Percentiles rank a stretch among this genome's conserved stretches.
These are phyloP conservation scores for Harpagifer antarcticus DNA, from an alignment of 2,797 vertebrate genomes.

Conservation along the genomic window DNA sequence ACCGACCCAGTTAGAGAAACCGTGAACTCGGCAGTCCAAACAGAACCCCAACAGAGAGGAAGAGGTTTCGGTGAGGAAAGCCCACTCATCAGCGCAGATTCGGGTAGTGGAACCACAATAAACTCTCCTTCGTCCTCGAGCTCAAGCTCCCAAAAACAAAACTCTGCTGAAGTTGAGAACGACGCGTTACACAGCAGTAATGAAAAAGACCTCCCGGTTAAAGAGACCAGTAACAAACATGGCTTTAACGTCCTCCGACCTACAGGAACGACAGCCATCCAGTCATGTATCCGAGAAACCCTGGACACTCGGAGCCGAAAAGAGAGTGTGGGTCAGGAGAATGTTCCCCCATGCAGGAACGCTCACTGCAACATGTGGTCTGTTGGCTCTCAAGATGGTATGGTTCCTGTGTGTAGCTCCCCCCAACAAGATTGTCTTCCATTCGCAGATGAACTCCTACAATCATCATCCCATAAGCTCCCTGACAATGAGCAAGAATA, in stretches of 20 bases:
- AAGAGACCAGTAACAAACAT: background rate
- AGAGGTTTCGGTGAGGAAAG: too few relatives aligned
- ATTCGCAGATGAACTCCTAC: background rate
- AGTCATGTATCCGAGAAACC: background rate
- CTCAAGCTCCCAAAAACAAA: conserved; percentile 34
- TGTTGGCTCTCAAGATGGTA: conserved; percentile 43
- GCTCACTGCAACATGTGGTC: conserved; percentile 51
- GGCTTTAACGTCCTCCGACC: background rate
- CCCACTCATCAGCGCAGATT: too few relatives aligned
- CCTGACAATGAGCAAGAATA: conserved; percentile 4
- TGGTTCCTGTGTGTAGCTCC: conserved; percentile 57
- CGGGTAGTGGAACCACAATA: background rate
- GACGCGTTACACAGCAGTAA: background rate
- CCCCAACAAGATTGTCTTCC: conserved; percentile 32
- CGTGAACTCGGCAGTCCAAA: too few relatives aligned
- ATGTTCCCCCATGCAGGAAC: background rate
- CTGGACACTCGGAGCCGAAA: background rate
- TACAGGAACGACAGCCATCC: background rate
- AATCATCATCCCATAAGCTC: background rate
- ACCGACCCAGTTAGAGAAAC: too few relatives aligned
- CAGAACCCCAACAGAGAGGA: too few relatives aligned
- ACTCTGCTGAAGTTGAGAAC: background rate
- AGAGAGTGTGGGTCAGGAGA: background rate
- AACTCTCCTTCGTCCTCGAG: conserved; percentile 54
- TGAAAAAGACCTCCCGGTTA: background rate